Evolutionary conservation across 2,888 invertebrate species (phyloP).

Genomic region (Dasysyrphus albostriatus): DNA sequence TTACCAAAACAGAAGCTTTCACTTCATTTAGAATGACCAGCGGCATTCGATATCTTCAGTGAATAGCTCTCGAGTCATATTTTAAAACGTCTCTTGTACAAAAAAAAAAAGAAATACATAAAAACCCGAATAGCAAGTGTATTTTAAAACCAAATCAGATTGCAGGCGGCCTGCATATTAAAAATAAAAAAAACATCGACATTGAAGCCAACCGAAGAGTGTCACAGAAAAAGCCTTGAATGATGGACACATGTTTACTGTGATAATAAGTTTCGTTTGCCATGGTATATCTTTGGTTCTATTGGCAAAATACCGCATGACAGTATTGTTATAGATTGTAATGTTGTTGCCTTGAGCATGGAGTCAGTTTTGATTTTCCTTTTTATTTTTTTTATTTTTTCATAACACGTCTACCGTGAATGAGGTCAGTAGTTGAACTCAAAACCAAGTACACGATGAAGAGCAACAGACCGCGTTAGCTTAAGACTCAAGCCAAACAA

Average conservation of each 20-base stretch:
- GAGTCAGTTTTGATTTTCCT: slow-evolving; percentile 28
- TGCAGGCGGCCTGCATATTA: slow-evolving; percentile 62
- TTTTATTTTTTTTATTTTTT: slow-evolving; percentile 45
- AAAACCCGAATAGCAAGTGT: slow-evolving; percentile 53
- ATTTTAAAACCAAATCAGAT: slow-evolving; percentile 48
- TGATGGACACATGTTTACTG: slow-evolving; percentile 39
- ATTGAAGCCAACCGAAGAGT: slow-evolving; percentile 60
- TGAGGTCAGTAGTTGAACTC: slow-evolving; percentile 74
- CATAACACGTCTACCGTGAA: slow-evolving; percentile 59
- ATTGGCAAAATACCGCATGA: slow-evolving; percentile 22
- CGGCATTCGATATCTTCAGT: slow-evolving; percentile 24
- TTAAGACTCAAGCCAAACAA: slow-evolving; percentile 20
- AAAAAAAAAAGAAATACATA: not conserved
- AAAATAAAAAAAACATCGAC: slow-evolving; percentile 38
- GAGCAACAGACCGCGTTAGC: slow-evolving; percentile 42
- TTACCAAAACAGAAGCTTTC: slow-evolving; percentile 49
- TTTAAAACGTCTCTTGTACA: slow-evolving; percentile 10
- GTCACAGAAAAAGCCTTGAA: slow-evolving; percentile 66
- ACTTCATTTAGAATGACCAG: slow-evolving; percentile 63
- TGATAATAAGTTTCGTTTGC: slow-evolving; percentile 16
- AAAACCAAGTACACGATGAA: slow-evolving; percentile 38
- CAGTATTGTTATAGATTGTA: slow-evolving; percentile 22
- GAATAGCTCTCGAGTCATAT: slow-evolving; percentile 10
- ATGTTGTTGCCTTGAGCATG: slow-evolving; percentile 56
- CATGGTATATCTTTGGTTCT: slow-evolving; percentile 50